phyloP scores from a whole-genome alignment of 2,113 vertebrate genomes.

The human region GRCh38 chr1:221729001-221729500 shows the following conservation, averaged over 20 bases:
- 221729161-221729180: not conserved
- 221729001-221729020: not conserved
- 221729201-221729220: not conserved
- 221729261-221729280: not conserved
- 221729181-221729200: not conserved
- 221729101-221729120: not conserved
- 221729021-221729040: not conserved
- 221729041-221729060: not conserved
- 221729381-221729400: not conserved
- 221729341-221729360: too few relatives aligned
- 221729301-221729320: not conserved
- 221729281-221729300: not conserved
- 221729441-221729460: not conserved
- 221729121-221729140: not conserved
- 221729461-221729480: not conserved
- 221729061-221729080: not conserved
- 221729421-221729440: not conserved
- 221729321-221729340: not conserved
- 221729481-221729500: not conserved
- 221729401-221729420: not conserved
- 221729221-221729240: not conserved
- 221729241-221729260: not conserved
- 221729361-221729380: not conserved
- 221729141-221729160: not conserved
- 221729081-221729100: not conserved